phyloP scores from a whole-genome alignment of 1,140 invertebrate species.

The Drosophila kurseongensis region DNA sequence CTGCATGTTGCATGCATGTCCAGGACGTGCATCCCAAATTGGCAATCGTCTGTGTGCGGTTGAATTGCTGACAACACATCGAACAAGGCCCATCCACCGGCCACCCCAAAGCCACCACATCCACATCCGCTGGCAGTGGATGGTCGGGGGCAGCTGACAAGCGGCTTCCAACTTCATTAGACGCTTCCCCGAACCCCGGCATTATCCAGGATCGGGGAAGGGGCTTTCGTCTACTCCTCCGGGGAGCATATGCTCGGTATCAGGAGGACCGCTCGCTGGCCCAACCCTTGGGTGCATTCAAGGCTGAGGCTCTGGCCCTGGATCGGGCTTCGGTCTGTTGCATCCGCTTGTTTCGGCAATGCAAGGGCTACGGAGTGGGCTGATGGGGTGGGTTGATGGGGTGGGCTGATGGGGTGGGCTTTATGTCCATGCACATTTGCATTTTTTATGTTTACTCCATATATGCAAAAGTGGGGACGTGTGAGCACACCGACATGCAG shows the following conservation, averaged over 20 bases:
- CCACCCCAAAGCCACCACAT: constrained; percentile 6
- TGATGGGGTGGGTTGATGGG: constrained; percentile 1
- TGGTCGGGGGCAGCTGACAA: constrained; percentile 23
- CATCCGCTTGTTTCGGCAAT: constrained; percentile 37
- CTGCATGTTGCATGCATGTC: constrained; percentile 6
- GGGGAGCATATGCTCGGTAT: constrained; percentile 9
- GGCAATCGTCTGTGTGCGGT: constrained; percentile 54
- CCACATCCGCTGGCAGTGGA: constrained; percentile 1
- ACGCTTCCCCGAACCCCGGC: constrained; percentile 17
- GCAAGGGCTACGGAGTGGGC: constrained; percentile 7
- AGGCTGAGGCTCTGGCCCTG: constrained; percentile 21
- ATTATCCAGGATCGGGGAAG: background rate
- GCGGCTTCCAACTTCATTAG: constrained; percentile 48
- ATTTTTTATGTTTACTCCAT: constrained; percentile 51
- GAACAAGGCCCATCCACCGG: background rate
- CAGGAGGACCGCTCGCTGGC: background rate
- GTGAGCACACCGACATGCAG: constrained; percentile 2
- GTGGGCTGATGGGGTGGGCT: constrained; percentile 6
- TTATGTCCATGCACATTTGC: constrained; percentile 38
- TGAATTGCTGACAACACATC: constrained; percentile 46
- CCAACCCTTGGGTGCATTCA: constrained; percentile 43
- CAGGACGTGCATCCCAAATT: constrained; percentile 39
- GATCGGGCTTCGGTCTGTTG: constrained; percentile 20
- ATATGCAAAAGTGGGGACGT: constrained; percentile 9
- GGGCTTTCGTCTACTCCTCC: background rate